Evolutionary conservation across 2,797 vertebrate species (phyloP).

Genomic region (Xiphorhynchus erythropygius): DNA sequence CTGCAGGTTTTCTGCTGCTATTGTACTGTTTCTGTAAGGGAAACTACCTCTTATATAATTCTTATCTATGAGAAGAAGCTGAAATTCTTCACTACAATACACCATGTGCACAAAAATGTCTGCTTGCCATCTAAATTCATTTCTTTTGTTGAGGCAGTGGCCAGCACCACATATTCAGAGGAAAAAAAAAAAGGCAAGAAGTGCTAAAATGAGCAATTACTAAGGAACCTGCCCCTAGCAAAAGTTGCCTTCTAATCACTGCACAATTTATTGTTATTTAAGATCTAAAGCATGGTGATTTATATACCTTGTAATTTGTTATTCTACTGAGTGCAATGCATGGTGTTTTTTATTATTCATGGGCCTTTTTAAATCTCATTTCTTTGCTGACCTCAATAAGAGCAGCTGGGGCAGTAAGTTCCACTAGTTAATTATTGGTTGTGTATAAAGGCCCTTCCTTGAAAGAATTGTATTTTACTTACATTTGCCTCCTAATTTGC

Average conservation of each 20-base stretch:
- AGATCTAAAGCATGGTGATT: constrained; percentile 44
- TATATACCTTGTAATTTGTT: constrained; percentile 51
- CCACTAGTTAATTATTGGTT: constrained; percentile 47
- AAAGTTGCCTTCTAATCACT: constrained; percentile 41
- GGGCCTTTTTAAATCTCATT: constrained; percentile 26
- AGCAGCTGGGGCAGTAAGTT: constrained; percentile 15
- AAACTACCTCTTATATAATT: not conserved
- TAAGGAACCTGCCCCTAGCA: constrained; percentile 18
- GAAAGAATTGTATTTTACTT: constrained; percentile 13
- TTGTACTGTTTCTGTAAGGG: not conserved
- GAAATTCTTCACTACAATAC: not conserved
- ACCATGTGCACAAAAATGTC: not conserved
- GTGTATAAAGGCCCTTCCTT: not conserved
- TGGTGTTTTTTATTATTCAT: constrained; percentile 61
- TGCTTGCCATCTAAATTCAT: not conserved
- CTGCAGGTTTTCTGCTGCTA: not conserved
- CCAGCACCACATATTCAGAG: not conserved
- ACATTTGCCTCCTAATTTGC: constrained; percentile 28
- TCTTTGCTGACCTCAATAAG: constrained; percentile 42
- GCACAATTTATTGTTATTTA: constrained; percentile 49
- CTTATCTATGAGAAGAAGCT: not conserved
- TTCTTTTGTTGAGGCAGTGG: not conserved
- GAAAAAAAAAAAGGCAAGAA: not conserved
- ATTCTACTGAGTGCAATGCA: not conserved
- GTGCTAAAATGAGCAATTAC: constrained; percentile 40